Evolutionary conservation across 1,140 invertebrate genomes (phyloP), one percentile per base, ranked within the genome.

Genomic region (Goniozus legneri): DNA sequence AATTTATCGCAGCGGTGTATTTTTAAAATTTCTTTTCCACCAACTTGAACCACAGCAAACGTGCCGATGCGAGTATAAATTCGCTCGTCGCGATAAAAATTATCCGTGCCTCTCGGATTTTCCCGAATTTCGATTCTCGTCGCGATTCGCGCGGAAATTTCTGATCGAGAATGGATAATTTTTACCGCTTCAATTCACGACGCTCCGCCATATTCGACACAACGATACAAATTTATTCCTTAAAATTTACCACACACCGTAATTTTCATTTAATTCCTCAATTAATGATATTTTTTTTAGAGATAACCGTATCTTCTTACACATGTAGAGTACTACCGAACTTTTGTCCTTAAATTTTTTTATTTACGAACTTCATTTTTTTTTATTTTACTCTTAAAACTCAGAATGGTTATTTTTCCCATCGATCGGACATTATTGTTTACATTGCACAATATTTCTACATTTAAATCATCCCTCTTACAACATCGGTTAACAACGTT

Each of bases 401-500:
- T 61, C 42, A 64, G 63, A 60, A 61, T 60, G 38, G 43, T 47
- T 53, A 55, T 31, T 15, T 31, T 33, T 52, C 42, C 50, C 53
- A 58, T 48, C 47, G 50, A 64, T 57, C 55, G 51, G 56, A 49
- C 43, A 45, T 58, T 56, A 56, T 55, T 52, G 54, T 54, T 59
- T 51, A 65, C 59, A 48, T 38, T 55, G 22, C 53, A 51, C 31
- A 50, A 55, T 61, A 51, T 43, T 20, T 60, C 59, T 65, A 69
- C 40, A 48, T 57, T 43, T 64, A 56, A 66, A 56, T 60, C 51
- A 48, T 54, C 54, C 56, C 51, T 58, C 52, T 60, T 67, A 68
- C 62, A 73, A 65, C 58, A 63, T n/a, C n/a, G n/a, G n/a, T 69
- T 62, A 72, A 75, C 69, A 73, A 71, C 61, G 50, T 60, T 61